These are phyloP conservation scores for Pseudotriccus pelzelni DNA, from an alignment of 2,797 vertebrate genomes.

Conservation along the genomic window DNA sequence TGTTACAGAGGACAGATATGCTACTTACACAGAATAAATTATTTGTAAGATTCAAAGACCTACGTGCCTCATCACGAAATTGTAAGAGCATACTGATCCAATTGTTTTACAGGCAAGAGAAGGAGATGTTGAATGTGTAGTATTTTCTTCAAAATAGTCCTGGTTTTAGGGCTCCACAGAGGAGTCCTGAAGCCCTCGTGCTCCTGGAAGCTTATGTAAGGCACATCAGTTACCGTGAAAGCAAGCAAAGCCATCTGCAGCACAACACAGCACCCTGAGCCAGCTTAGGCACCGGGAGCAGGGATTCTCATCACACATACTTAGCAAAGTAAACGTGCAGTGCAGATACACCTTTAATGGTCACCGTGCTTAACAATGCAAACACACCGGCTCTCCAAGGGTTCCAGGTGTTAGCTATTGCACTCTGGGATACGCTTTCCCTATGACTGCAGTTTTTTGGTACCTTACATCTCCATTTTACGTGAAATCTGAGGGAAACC, in stretches of 20 bases:
- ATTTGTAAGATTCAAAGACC: not conserved
- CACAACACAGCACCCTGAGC: not conserved
- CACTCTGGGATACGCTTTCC: rapidly evolving
- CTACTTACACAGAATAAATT: not conserved
- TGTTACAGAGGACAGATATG: not conserved
- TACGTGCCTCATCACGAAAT: not conserved
- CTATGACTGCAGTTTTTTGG: rapidly evolving
- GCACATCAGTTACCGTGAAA: not conserved
- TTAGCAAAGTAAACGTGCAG: not conserved
- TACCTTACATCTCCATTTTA: not conserved
- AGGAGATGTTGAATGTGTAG: not conserved
- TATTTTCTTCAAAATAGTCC: not conserved
- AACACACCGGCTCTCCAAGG: not conserved
- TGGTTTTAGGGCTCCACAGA: not conserved
- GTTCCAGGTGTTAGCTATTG: not conserved
- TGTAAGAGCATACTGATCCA: not conserved
- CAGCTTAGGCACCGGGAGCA: not conserved
- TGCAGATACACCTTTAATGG: not conserved
- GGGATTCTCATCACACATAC: not conserved
- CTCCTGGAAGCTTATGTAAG: not conserved
- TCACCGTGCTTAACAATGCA: not conserved
- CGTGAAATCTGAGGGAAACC: not conserved
- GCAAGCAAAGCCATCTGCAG: not conserved
- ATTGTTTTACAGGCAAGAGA: not conserved
- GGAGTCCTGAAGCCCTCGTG: not conserved